phyloP scores from a whole-genome alignment of 1,140 invertebrate genomes.

The Heliothis subflexa region DNA sequence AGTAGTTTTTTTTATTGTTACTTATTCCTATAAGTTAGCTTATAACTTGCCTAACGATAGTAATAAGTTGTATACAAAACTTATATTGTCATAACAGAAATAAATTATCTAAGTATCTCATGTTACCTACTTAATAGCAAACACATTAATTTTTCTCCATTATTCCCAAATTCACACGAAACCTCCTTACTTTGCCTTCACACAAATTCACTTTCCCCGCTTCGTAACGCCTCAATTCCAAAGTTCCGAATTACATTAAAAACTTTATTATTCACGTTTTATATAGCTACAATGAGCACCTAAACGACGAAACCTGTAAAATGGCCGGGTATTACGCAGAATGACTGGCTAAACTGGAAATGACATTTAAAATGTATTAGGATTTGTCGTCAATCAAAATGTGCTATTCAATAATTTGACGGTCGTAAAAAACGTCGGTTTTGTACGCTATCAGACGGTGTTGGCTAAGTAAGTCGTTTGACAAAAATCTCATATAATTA shows the following conservation, averaged over 20 bases:
- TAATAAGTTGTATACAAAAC: no score
- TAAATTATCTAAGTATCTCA: no score
- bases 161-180: not conserved
- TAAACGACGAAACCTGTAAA: constrained; percentile 11
- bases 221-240: not conserved
- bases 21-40: no score
- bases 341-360: constrained; percentile 35
- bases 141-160: not conserved
- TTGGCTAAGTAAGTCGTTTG: not conserved
- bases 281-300: not conserved
- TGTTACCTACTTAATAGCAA: not conserved
- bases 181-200: not conserved
- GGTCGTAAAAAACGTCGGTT: not conserved
- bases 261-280: constrained; percentile 21
- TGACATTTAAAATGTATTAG: constrained; percentile 42
- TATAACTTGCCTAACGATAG: no score
- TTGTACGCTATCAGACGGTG: not conserved
- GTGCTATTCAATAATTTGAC: not conserved
- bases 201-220: not conserved
- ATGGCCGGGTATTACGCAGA: not conserved
- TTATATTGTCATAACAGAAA: no score
- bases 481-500: no score
- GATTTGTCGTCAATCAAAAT: constrained; percentile 27
- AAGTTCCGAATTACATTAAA: constrained; percentile 38
- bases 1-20: no score